These are phyloP conservation scores for Protonibea diacanthus DNA, from an alignment of 2,797 vertebrate species.

Conservation along the genomic window DNA sequence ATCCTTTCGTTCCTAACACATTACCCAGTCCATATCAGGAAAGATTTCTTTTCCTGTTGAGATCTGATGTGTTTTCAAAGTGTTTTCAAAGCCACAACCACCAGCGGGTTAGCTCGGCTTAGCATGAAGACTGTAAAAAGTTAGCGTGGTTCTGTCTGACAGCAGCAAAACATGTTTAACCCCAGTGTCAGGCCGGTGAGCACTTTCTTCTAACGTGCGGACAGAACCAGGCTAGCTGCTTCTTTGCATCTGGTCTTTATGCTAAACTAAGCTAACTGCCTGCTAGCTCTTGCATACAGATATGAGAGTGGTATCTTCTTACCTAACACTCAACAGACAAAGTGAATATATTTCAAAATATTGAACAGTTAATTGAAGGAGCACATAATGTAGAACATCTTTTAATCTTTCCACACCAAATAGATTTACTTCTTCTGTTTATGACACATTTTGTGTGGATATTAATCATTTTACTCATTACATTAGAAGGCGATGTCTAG, in stretches of 20 bases:
- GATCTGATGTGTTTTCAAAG: no score
- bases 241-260: not conserved
- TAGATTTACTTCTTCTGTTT: no score
- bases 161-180: not conserved
- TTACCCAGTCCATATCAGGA: no score
- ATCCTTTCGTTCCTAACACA: no score
- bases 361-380: not conserved
- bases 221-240: not conserved
- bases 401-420: no score
- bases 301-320: not conserved
- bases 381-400: no score
- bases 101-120: not conserved
- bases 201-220: not conserved
- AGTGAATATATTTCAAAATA: not conserved
- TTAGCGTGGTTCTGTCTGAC: not conserved
- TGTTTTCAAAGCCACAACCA: not conserved
- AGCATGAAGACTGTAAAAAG: not conserved
- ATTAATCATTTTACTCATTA: no score
- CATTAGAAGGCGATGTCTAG: no score
- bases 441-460: no score
- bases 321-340: not conserved
- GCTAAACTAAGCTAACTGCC: not conserved
- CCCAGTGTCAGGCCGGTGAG: not conserved
- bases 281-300: not conserved
- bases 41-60: no score